phyloP scores from a whole-genome alignment of 2,888 invertebrate species.

The Piscicola geometra region DNA sequence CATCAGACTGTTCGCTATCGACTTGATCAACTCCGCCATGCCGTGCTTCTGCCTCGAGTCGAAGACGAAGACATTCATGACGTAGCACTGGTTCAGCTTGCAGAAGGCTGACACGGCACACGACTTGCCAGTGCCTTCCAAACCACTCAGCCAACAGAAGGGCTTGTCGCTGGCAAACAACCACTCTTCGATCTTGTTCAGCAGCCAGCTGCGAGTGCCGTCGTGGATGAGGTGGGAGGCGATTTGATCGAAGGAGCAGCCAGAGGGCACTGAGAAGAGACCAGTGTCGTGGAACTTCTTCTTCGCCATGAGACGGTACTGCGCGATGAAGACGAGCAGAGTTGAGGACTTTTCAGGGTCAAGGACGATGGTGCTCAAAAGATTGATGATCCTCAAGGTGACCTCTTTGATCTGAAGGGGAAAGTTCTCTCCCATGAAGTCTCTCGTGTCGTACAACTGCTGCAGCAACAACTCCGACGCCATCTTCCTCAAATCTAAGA shows the following conservation, averaged over 20 bases:
- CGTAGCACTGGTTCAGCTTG: constrained; percentile 31
- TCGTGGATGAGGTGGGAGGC: constrained; percentile 30
- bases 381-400: constrained; percentile 5
- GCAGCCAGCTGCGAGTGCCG: constrained; percentile 19
- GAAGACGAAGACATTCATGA: constrained; percentile 26
- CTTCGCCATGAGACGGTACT: constrained; percentile 17
- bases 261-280: constrained; percentile 16
- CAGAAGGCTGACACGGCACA: constrained; percentile 21
- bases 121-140: constrained; percentile 25
- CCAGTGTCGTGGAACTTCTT: constrained; percentile 28
- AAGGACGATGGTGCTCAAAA: constrained; percentile 7
- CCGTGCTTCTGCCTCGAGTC: constrained; percentile 15
- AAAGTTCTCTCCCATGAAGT: constrained; percentile 25
- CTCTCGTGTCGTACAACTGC: constrained; percentile 17
- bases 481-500: constrained; percentile 22
- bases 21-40: constrained; percentile 30
- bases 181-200: constrained; percentile 30
- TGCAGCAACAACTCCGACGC: constrained; percentile 7
- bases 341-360: constrained; percentile 20
- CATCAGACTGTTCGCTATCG: constrained; percentile 27
- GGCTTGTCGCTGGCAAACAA: constrained; percentile 12
- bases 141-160: constrained; percentile 23
- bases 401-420: constrained; percentile 26
- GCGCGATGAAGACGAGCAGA: constrained; percentile 22
- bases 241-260: constrained; percentile 18